Percentiles rank a stretch among this genome's conserved stretches.
Evolutionary conservation across 2,888 invertebrate species (phyloP).

Genomic region (Andrena fulva): DNA sequence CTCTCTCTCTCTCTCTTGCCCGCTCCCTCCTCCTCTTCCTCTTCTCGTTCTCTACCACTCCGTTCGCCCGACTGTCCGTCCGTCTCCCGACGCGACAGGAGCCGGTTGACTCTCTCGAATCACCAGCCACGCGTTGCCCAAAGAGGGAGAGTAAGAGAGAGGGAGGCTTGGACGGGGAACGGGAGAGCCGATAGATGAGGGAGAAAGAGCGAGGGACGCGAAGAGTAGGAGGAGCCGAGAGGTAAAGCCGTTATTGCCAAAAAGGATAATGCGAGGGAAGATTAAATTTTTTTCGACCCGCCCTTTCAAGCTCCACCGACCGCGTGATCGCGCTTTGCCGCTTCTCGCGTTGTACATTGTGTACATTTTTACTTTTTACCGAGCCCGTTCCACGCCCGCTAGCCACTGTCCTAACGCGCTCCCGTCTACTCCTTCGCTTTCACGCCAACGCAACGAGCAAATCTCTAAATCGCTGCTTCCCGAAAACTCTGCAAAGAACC

Average conservation of each 20-base stretch:
- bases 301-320: constrained; percentile 58
- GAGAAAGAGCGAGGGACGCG: constrained; percentile 9
- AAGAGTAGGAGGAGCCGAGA: constrained; percentile 60
- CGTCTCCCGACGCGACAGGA: constrained; percentile 44
- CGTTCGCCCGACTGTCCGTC: constrained; percentile 15
- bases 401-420: too few relatives aligned
- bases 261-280: constrained; percentile 79
- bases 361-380: constrained; percentile 61
- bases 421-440: too few relatives aligned
- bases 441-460: not conserved
- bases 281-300: constrained; percentile 77
- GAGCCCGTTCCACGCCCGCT: constrained; percentile 7
- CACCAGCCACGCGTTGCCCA: not conserved
- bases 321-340: constrained; percentile 65
- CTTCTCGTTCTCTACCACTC: not conserved
- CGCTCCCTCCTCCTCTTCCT: not conserved
- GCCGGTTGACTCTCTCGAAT: constrained; percentile 15
- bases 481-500: not conserved
- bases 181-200: constrained; percentile 25
- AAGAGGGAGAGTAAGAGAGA: not conserved
- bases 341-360: constrained; percentile 61
- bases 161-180: not conserved
- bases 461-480: not conserved
- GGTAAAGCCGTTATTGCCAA: constrained; percentile 76
- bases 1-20: constrained; percentile 21